Base-by-base conservation (phyloP, 2,888 invertebrate genomes). In the Temnothorax ravouxi region DNA sequence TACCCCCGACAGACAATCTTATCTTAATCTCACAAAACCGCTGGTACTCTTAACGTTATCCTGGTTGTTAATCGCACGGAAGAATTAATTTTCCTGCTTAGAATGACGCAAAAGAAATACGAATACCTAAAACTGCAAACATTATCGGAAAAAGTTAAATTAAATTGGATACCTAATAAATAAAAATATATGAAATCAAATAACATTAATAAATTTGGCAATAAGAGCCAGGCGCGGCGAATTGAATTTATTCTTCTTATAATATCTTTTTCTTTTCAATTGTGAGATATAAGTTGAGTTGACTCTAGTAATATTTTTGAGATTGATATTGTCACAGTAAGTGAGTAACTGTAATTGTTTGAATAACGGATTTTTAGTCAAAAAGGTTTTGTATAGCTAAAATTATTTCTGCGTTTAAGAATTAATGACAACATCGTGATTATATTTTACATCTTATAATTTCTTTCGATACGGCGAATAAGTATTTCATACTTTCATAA, bases 391-490 rank as follows among this genome's bases (percentile, higher is more conserved):
- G 44, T 18, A 9, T 11, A 34, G 2, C 0, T 1, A 34, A 69
- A 15, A 52, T 71, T 69, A 50, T 50, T 29, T 71, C 29, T 50
- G 29, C 18, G 2, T 62, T 62, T 41, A 41, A 62, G n/a, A 62
- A 41, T 62, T 21, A 62, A 18, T 61, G 18, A 62, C 9, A 34
- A 0, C 15, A 34, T 13, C 9, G 38, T 38, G 29, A 34, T 21
- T 41, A 18, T 59, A 34, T 62, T 62, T 3, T 44, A 66, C 2
- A 18, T 69, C 1, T 18, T n/a, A 18, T 50, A 50, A 47, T 25
- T 66, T 8, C 3, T 67, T 18, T 29, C 21, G 5, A 52, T 21
- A 41, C 4, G 1, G 3, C 18, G 13, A 34, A n/a, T 50, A 69
- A 69, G 2, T 21, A 15, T 34, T 52, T 21, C 15, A 38, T 9